phyloP scores from a whole-genome alignment of 2,113 vertebrate genomes.

The Crypturellus undulatus region DNA sequence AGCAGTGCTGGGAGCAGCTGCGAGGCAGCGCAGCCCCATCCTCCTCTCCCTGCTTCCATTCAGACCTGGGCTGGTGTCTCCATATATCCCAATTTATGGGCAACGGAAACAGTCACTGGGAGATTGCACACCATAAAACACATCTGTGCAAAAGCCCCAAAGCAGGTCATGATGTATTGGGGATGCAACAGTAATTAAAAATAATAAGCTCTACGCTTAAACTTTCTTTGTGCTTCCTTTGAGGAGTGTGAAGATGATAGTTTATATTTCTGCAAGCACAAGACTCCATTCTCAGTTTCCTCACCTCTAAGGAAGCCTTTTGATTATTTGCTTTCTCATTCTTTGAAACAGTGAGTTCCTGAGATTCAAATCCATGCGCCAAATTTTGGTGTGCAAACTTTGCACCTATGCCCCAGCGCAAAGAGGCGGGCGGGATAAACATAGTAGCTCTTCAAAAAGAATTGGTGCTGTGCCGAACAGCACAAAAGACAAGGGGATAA shows the following conservation, averaged over 20 bases:
- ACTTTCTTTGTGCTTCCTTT: neutral
- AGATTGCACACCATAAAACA: neutral
- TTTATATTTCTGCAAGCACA: neutral
- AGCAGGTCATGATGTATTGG: neutral
- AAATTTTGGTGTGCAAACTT: neutral
- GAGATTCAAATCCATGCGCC: neutral
- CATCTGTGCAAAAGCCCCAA: neutral
- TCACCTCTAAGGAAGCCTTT: neutral
- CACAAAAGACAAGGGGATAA: neutral
- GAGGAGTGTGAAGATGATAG: neutral
- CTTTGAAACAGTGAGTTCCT: neutral
- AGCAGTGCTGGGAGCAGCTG: fast-evolving
- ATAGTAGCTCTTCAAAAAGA: fast-evolving
- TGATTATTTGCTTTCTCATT: neutral
- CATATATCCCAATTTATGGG: fast-evolving
- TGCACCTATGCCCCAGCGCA: neutral
- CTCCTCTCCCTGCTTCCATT: fast-evolving
- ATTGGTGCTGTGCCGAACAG: neutral
- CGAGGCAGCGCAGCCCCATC: neutral
- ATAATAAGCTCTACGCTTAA: neutral
- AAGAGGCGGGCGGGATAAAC: neutral
- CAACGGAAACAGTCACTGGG: neutral
- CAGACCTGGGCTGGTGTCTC: neutral
- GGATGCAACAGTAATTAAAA: slow-evolving; percentile 1
- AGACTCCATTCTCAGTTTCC: neutral